phyloP scores from a whole-genome alignment of 2,797 vertebrate species.

The Oryzias sinensis region DNA sequence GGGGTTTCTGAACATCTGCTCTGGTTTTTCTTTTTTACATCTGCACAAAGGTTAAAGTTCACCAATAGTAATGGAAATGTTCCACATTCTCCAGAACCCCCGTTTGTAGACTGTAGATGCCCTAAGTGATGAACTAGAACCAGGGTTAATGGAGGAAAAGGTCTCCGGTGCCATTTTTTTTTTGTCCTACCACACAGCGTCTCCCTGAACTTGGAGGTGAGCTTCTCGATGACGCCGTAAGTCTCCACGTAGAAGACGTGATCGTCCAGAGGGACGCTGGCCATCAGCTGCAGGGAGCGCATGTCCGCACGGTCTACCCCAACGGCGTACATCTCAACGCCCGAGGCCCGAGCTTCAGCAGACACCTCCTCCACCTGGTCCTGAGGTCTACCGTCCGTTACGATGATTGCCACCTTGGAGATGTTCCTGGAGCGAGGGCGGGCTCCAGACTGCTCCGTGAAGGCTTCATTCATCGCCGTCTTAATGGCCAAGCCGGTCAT shows the following conservation, averaged over 20 bases:
- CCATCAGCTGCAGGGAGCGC: constrained; percentile 85
- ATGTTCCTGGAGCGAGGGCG: constrained; percentile 83
- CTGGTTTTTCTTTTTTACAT: constrained; percentile 17
- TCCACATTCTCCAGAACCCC: constrained; percentile 22
- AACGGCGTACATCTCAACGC: constrained; percentile 83
- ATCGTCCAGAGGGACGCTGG: constrained; percentile 88
- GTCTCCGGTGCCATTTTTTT: constrained; percentile 16
- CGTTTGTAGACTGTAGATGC: constrained; percentile 59
- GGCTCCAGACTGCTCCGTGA: constrained; percentile 89
- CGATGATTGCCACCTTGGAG: constrained; percentile 89
- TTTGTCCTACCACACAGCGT: constrained; percentile 85
- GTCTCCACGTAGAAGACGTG: constrained; percentile 95
- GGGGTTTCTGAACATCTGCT: constrained; percentile 42
- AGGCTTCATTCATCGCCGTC: constrained; percentile 90
- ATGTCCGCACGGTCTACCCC: constrained; percentile 90
- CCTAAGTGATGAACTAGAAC: constrained; percentile 53
- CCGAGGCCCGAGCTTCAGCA: constrained; percentile 66
- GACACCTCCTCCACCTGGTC: constrained; percentile 85
- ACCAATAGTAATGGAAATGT: constrained; percentile 22
- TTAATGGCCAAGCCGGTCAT: constrained; percentile 95
- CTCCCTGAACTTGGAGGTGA: constrained; percentile 89
- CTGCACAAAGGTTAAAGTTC: constrained; percentile 27
- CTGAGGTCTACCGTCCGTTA: constrained; percentile 93
- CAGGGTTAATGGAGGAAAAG: constrained; percentile 40
- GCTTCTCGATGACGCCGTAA: constrained; percentile 92